Evolutionary conservation across 1,140 invertebrate species (phyloP), one percentile per base, ranked within the genome.

Genomic region (Ceratosolen fusciceps): DNA sequence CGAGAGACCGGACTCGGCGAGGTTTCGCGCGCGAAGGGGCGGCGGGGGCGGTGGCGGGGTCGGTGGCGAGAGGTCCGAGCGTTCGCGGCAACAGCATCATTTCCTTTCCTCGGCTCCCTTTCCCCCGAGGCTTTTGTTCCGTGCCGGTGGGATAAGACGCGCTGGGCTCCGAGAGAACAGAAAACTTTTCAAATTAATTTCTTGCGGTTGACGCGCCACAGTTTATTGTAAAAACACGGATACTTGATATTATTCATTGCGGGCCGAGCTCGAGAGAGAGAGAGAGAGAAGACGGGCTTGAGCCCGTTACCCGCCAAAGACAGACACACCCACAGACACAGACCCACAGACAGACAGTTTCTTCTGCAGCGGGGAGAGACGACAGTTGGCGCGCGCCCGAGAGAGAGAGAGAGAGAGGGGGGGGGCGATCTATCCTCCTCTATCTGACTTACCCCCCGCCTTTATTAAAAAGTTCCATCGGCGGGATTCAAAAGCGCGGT

Each of bases 131-230:
- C 24, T 65, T 65, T 65, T 60, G 54, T 47, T 12, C 21, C 9
- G 14, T 21, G 2, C 4, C 3, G 0, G 21, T 24, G 7, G 24
- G 58, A 39, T 34, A 65, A 49, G 74, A 21, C 29, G 34, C 12
- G 21, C 16, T n/a, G 19, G 29, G 37, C 60, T 75, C 62, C 2
- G n/a, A 5, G 74, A 65, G 43, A 67, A 75, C 74, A 29, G 39
- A 37, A 77, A 71, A 77, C 65, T 76, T 68, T 67, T 67, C 74
- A 39, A 68, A 76, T 76, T 76, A 76, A 76, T 76, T 76, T 76
- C 74, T 76, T 71, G 67, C 49, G 52, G 24, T 24, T 58, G 74
- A 54, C 62, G 29, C 74, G 56, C 67, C 26, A 8, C n/a, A 19
- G 65, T 71, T 76, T 54, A 65, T 76, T 56, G 62, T 56, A 67